These are phyloP conservation scores for Corythucha ciliata DNA, from an alignment of 2,888 invertebrate genomes.

Conservation along the genomic window DNA sequence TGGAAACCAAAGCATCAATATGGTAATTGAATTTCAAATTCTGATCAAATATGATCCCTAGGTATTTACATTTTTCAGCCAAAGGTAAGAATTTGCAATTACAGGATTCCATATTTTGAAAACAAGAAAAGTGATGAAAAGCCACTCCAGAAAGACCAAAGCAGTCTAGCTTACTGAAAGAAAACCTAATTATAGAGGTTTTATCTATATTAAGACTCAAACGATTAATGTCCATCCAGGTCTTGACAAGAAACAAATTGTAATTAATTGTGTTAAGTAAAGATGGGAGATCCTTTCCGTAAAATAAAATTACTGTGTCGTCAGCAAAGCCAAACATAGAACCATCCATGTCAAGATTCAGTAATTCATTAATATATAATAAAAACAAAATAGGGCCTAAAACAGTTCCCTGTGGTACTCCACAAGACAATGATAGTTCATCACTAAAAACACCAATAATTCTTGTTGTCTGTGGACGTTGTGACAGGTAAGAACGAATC, in stretches of 20 bases:
- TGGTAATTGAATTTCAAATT: constrained; percentile 12
- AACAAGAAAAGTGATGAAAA: constrained; percentile 14
- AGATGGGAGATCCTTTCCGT: constrained; percentile 1
- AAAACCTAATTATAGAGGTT: constrained; percentile 9
- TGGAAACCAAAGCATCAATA: constrained; percentile 10
- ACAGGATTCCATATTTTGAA: not conserved
- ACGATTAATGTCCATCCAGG: constrained; percentile 11
- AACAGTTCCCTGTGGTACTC: too few species aligned
- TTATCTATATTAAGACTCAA: constrained; percentile 3
- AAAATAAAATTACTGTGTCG: constrained; percentile 3
- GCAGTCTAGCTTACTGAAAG: not conserved
- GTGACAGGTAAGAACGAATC: not conserved
- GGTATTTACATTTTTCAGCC: constrained; percentile 11
- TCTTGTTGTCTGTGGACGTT: constrained; percentile 1
- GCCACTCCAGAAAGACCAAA: constrained; percentile 7
- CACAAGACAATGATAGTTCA: too few species aligned
- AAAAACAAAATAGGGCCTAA: constrained; percentile 8
- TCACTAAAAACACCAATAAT: constrained; percentile 1
- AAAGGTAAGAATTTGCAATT: constrained; percentile 2
- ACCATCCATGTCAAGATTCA: constrained; percentile 9
- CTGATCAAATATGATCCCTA: constrained; percentile 9
- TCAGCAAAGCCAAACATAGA: constrained; percentile 10
- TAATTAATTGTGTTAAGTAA: constrained; percentile 5
- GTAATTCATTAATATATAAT: constrained; percentile 7
- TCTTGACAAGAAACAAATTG: constrained; percentile 11